Evolutionary conservation across 1,140 invertebrate genomes (phyloP).

Genomic region (Yoshiicerus persimilis): DNA sequence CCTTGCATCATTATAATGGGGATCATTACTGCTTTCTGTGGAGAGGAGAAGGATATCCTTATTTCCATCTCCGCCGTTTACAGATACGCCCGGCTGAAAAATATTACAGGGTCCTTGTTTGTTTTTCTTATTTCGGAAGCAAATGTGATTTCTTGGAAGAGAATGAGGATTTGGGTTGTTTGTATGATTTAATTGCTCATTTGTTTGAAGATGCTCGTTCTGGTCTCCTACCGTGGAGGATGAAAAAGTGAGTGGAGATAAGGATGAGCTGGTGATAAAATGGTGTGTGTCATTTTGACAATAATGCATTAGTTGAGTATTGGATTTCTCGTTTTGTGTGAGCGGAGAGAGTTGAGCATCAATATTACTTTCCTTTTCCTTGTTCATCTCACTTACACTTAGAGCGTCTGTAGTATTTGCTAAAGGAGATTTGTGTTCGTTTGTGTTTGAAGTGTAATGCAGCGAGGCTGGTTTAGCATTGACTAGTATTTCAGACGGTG

Average conservation of each 20-base stretch:
- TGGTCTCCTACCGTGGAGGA: background rate
- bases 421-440: background rate
- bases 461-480: background rate
- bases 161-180: background rate
- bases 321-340: background rate
- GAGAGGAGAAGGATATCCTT: background rate
- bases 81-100: background rate
- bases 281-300: conserved; percentile 14
- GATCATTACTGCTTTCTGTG: background rate
- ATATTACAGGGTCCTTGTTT: background rate
- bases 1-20: background rate
- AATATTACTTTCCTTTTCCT: background rate
- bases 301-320: background rate
- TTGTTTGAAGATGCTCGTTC: background rate
- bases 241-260: background rate
- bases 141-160: background rate
- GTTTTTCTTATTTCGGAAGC: background rate
- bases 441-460: background rate
- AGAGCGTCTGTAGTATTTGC: background rate
- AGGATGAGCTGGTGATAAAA: background rate
- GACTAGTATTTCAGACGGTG: background rate
- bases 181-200: conserved; percentile 23
- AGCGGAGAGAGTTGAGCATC: background rate
- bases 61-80: too few species aligned
- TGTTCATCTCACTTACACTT: background rate